Evolutionary conservation across 2,888 invertebrate genomes (phyloP), one percentile per base, ranked within the genome.

Genomic region (Glaucopsyche alexis): DNA sequence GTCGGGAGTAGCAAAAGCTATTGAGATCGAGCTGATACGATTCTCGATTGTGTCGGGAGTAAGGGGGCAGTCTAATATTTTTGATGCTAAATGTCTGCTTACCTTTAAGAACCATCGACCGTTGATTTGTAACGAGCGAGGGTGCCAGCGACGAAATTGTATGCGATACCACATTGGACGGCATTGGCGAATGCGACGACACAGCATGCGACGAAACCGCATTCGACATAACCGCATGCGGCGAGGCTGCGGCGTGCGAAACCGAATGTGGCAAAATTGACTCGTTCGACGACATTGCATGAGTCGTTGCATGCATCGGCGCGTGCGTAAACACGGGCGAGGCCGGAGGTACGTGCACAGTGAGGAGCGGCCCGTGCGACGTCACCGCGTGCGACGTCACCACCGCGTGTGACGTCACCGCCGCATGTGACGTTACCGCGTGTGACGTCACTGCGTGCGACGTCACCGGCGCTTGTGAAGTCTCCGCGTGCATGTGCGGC

Each of bases 401-500:
- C 50, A 45, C 19, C 2, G 29, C 49, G 40, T 42, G 47, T 7
- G 72, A 19, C 29, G 64, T 64, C 13, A n/a, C 29, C 29, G 47
- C 29, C 29, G 47, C 29, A 4, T 29, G 29, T 29, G 29, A 29
- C 29, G 29, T 29, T 4, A 29, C 29, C 4, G 29, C 66, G 29
- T 29, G 29, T 45, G 42, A 29, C 14, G 47, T 72, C 16, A 16
- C 29, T 42, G 47, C 49, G 50, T 42, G 47, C 2, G 16, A 42
- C 50, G 9, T 19, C 52, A 42, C 64, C 67, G 42, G 72, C 70
- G 70, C 73, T 72, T 73, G 42, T 42, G 40, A n/a, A 7, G 52
- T 42, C 11, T 66, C 66, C 11, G 72, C 45, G 64, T 73, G 76
- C 14, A 49, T 65, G 40, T 72, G 65, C 16, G 49, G 19, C 77